These are phyloP conservation scores for Luscinia luscinia DNA, from an alignment of 2,797 vertebrate genomes.

Conservation along the genomic window DNA sequence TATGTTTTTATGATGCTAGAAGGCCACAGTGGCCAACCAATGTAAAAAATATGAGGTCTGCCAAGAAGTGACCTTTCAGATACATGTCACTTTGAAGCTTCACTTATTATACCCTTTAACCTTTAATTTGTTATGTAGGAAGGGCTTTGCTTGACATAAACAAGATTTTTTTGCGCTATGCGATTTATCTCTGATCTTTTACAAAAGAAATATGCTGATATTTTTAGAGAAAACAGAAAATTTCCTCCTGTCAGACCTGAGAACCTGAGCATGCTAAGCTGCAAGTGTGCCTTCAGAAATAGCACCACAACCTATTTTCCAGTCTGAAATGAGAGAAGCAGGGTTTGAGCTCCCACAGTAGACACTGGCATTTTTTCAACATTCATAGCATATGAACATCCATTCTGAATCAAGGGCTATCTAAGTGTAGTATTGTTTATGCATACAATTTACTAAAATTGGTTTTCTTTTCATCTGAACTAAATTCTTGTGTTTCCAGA, in stretches of 20 bases:
- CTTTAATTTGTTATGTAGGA: not conserved
- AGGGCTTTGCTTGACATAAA: not conserved
- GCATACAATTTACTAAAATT: not conserved
- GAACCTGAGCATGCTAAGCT: not conserved
- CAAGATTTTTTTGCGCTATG: not conserved
- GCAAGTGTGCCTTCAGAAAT: not conserved
- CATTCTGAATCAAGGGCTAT: not conserved
- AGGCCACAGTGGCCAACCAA: not conserved
- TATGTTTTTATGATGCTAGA: not conserved
- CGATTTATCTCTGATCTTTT: not conserved
- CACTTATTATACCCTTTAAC: not conserved
- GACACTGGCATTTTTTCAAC: not conserved
- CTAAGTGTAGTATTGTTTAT: not conserved
- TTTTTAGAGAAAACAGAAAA: not conserved
- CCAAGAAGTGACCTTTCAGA: not conserved
- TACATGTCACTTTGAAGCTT: not conserved
- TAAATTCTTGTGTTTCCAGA: not conserved
- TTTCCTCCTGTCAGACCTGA: not conserved
- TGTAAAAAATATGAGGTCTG: not conserved
- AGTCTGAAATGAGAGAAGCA: not conserved
- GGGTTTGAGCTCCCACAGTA: not conserved
- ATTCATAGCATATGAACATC: not conserved
- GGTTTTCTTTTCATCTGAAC: not conserved
- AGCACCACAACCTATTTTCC: not conserved
- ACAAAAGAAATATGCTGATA: not conserved